These are phyloP conservation scores for Syrmaticus mikado DNA, from an alignment of 2,113 vertebrate genomes.

Conservation along the genomic window DNA sequence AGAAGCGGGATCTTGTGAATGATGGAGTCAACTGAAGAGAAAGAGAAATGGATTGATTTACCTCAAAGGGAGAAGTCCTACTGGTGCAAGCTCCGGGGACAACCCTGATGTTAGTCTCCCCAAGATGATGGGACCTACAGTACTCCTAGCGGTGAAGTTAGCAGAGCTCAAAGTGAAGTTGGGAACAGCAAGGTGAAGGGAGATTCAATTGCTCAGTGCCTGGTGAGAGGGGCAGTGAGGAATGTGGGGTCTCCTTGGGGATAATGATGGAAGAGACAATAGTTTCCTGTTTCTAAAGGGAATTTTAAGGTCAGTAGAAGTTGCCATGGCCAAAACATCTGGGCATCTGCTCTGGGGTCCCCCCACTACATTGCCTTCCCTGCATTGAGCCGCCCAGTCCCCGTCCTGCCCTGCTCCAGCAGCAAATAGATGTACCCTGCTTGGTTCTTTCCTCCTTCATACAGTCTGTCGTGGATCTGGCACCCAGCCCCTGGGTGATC, in stretches of 20 bases:
- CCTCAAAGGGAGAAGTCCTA: not conserved
- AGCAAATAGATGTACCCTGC: not conserved
- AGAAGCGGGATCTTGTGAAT: not conserved
- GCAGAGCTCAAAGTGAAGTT: not conserved
- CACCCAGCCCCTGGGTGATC: fast-evolving
- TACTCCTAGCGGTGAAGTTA: not conserved
- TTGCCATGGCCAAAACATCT: not conserved
- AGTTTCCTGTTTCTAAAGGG: not conserved
- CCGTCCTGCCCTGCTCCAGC: not conserved
- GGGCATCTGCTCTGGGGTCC: not conserved
- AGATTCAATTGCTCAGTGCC: not conserved
- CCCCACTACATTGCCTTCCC: not conserved
- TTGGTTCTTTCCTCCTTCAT: not conserved
- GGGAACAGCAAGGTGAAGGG: not conserved
- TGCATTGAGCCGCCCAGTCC: not conserved
- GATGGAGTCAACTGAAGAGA: not conserved
- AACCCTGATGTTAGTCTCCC: not conserved
- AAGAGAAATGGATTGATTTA: not conserved
- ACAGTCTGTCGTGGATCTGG: not conserved
- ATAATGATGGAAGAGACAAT: not conserved
- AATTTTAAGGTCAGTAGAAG: not conserved
- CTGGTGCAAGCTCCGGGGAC: not conserved
- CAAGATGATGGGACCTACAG: not conserved
- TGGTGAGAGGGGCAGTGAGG: not conserved
- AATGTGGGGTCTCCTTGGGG: not conserved